Percentiles rank a stretch among this genome's conserved stretches.
Evolutionary conservation across 2,888 invertebrate genomes (phyloP).

Genomic region (Plagiodera versicolora): DNA sequence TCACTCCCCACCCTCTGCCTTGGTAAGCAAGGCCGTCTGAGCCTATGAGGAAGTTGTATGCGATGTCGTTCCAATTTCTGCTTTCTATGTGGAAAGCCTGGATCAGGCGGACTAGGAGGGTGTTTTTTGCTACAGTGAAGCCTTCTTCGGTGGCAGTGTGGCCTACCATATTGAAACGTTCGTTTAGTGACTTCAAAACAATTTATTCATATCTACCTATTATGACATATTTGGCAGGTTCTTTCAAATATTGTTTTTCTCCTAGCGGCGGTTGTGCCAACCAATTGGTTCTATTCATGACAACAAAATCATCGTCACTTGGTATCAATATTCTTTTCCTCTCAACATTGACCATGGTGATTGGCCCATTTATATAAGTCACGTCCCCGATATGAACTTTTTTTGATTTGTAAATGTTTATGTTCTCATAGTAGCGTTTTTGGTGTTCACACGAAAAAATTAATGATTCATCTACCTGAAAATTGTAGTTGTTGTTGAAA

Average conservation of each 20-base stretch:
- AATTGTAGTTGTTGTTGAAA: too few species aligned
- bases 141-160: slow-evolving; percentile 59
- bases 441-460: too few species aligned
- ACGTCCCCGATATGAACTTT: slow-evolving; percentile 58
- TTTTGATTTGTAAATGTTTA: slow-evolving; percentile 53
- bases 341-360: slow-evolving; percentile 9
- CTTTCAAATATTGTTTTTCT: slow-evolving; percentile 44
- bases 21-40: slow-evolving; percentile 62
- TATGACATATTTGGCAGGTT: slow-evolving; percentile 56
- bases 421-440: slow-evolving; percentile 29
- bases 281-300: slow-evolving; percentile 54
- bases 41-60: slow-evolving; percentile 61
- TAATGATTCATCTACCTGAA: too few species aligned
- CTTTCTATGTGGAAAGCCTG: slow-evolving; percentile 60
- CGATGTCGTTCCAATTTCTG: slow-evolving; percentile 58
- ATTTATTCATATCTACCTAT: slow-evolving; percentile 57
- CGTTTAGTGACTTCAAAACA: too few species aligned
- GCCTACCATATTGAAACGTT: too few species aligned
- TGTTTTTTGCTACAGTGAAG: slow-evolving; percentile 54
- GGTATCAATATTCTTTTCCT: not conserved
- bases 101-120: slow-evolving; percentile 54
- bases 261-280: slow-evolving; percentile 56
- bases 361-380: slow-evolving; percentile 56
- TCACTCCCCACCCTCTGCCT: slow-evolving; percentile 60
- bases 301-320: too few species aligned